Percentiles rank a stretch among this genome's conserved stretches.
Conservation (phyloP, 2,797 vertebrate genomes). For the Phyllotis vaccarum region DNA sequence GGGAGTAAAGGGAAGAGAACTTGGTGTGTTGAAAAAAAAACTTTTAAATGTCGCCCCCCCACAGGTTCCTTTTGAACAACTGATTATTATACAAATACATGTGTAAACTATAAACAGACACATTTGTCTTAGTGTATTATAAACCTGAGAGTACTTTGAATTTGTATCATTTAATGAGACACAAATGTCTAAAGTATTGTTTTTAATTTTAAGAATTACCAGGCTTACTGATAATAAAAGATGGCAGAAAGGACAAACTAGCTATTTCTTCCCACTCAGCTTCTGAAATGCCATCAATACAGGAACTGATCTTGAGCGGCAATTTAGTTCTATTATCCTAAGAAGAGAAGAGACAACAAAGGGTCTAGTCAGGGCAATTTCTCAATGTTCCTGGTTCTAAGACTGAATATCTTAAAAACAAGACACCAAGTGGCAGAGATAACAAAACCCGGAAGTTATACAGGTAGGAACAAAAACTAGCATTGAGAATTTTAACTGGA, state of each 20-base stretch:
- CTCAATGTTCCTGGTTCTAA: slow-evolving; percentile 40
- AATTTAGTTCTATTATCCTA: slow-evolving; percentile 63
- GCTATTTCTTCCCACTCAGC: slow-evolving; percentile 17
- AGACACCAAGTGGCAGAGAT: background rate
- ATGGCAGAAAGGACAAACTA: background rate
- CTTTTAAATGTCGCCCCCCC: too few relatives aligned
- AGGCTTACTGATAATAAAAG: slow-evolving; percentile 21
- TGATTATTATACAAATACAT: background rate
- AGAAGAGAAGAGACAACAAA: slow-evolving; percentile 64
- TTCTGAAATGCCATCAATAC: slow-evolving; percentile 42
- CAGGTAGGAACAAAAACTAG: slow-evolving; percentile 2
- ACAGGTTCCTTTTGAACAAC: background rate
- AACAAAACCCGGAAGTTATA: background rate
- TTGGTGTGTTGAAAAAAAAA: too few relatives aligned
- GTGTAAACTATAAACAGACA: background rate
- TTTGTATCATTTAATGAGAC: slow-evolving; percentile 25
- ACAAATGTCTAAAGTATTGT: background rate
- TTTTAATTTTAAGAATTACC: slow-evolving; percentile 38
- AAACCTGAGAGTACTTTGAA: slow-evolving; percentile 38
- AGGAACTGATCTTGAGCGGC: slow-evolving; percentile 54
- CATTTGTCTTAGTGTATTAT: slow-evolving; percentile 44
- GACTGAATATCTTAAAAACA: slow-evolving; percentile 41
- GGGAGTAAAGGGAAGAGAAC: too few relatives aligned
- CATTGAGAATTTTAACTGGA: slow-evolving; percentile 48
- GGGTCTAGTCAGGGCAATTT: background rate